phyloP scores from a whole-genome alignment of 2,797 vertebrate genomes.

The Remorina albescens region DNA sequence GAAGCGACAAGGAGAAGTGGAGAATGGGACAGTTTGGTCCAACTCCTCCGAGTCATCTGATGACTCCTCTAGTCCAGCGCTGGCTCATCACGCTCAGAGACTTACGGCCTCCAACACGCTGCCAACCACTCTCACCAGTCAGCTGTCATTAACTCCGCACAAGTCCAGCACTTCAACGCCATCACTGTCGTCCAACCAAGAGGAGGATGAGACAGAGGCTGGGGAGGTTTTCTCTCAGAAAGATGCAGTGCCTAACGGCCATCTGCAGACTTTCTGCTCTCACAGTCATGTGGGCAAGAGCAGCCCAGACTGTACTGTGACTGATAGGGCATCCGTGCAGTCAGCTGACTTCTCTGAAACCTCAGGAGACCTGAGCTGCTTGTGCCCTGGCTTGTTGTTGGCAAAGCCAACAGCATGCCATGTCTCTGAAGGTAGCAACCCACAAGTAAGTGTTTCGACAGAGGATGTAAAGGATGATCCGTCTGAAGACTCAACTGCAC shows the following conservation, averaged over 20 bases:
- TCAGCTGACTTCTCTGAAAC: constrained; percentile 70
- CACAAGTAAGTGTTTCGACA: constrained; percentile 19
- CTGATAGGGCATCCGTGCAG: constrained; percentile 66
- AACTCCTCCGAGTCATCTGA: constrained; percentile 98
- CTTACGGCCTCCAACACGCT: constrained; percentile 89
- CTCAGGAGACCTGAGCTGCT: constrained; percentile 63
- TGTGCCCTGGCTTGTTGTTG: constrained; percentile 44
- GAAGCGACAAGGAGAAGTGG: constrained; percentile 94
- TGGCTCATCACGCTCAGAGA: constrained; percentile 84
- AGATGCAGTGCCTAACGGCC: constrained; percentile 87
- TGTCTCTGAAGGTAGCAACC: constrained; percentile 14
- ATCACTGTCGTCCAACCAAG: constrained; percentile 78
- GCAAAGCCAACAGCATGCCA: constrained; percentile 20
- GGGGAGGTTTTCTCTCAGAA: constrained; percentile 73
- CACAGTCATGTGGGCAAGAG: constrained; percentile 88
- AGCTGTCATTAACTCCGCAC: constrained; percentile 89
- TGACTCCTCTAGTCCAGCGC: constrained; percentile 94
- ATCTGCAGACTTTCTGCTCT: constrained; percentile 87
- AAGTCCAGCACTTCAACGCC: constrained; percentile 82
- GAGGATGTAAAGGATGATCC: constrained; percentile 31
- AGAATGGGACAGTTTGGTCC: constrained; percentile 97
- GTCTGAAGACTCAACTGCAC: constrained; percentile 25
- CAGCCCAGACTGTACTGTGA: constrained; percentile 83
- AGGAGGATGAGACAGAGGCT: constrained; percentile 78
- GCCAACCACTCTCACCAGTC: constrained; percentile 87